phyloP scores from a whole-genome alignment of 2,797 vertebrate genomes.

The Bucorvus abyssinicus region DNA sequence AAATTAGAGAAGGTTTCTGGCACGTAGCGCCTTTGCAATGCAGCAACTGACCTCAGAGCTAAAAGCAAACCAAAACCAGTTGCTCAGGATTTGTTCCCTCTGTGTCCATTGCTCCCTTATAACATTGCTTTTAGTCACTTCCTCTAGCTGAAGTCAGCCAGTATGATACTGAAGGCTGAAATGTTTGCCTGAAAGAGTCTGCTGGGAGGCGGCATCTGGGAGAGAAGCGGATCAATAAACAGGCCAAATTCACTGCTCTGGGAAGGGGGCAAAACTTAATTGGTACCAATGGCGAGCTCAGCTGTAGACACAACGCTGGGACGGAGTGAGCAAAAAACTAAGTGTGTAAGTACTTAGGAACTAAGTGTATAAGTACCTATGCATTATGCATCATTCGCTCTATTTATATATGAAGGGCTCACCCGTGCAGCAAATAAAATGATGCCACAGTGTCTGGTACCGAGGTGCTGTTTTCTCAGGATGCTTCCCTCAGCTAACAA shows the following conservation, averaged over 20 bases:
- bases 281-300: background rate
- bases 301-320: background rate
- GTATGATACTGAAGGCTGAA: background rate
- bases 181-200: background rate
- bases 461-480: background rate
- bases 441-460: background rate
- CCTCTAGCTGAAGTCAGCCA: background rate
- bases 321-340: accelerated
- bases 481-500: background rate
- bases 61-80: background rate
- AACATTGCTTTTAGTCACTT: background rate
- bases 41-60: background rate
- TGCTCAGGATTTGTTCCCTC: background rate
- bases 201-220: background rate
- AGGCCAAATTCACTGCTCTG: background rate
- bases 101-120: background rate
- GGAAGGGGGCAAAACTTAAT: background rate
- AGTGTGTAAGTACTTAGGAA: background rate
- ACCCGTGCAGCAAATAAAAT: background rate
- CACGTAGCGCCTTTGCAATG: background rate
- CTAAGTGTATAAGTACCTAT: background rate
- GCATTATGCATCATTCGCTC: background rate
- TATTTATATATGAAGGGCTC: background rate
- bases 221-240: background rate
- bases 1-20: background rate